Evolutionary conservation across 2,888 invertebrate species (phyloP).

Genomic region (Callyntrura sp.): DNA sequence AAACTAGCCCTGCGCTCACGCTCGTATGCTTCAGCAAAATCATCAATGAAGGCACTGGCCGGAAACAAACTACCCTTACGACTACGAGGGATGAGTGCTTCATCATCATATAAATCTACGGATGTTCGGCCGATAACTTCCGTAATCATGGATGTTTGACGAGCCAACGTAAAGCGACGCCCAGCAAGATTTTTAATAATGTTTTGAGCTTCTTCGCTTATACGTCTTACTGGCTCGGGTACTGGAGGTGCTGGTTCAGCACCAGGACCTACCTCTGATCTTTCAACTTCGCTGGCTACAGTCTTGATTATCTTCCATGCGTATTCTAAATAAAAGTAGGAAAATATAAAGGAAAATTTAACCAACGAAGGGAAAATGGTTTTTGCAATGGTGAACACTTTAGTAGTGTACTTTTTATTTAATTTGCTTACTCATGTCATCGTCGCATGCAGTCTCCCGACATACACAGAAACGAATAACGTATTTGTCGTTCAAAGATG

Average conservation of each 20-base stretch:
- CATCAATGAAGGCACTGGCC: constrained; percentile 81
- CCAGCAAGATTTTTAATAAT: constrained; percentile 76
- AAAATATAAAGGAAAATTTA: constrained; percentile 65
- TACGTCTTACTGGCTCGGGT: constrained; percentile 48
- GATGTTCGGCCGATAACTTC: constrained; percentile 79
- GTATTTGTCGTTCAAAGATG: constrained; percentile 91
- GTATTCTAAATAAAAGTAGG: constrained; percentile 86
- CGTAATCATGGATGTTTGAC: constrained; percentile 79
- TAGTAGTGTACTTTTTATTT: not conserved
- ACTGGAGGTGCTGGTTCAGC: constrained; percentile 37
- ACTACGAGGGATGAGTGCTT: constrained; percentile 77
- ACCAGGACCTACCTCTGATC: constrained; percentile 73
- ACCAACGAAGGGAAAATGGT: too few relatives aligned
- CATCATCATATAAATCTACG: constrained; percentile 80
- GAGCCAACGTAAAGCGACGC: constrained; percentile 80
- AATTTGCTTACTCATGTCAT: constrained; percentile 81
- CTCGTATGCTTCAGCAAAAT: constrained; percentile 77
- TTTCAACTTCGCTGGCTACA: constrained; percentile 87
- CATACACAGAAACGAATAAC: constrained; percentile 93
- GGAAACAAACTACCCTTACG: constrained; percentile 82
- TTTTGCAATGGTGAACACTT: too few relatives aligned
- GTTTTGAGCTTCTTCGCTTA: constrained; percentile 77
- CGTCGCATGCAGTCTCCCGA: constrained; percentile 91
- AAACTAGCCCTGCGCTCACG: constrained; percentile 69
- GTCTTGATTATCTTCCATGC: constrained; percentile 89